Conservation (phyloP, 2,113 vertebrate species). For the Picathartes gymnocephalus region DNA sequence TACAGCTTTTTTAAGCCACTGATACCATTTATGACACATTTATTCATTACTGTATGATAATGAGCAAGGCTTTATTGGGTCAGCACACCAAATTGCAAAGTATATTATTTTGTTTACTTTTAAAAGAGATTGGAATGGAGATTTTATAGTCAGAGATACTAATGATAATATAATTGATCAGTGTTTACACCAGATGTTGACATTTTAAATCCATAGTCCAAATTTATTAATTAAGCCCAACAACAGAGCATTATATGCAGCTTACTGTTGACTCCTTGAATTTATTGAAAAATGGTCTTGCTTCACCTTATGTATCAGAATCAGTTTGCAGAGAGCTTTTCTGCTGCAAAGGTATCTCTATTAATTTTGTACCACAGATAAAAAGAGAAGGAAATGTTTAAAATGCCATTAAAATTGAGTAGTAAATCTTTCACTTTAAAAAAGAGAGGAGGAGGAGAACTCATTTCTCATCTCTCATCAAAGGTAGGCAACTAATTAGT, state of each 20-base stretch:
- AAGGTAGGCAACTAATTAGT: constrained; percentile 36
- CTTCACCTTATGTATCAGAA: background rate
- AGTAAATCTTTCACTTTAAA: constrained; percentile 16
- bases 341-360: background rate
- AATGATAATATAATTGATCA: constrained; percentile 2
- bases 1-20: background rate
- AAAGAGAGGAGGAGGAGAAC: background rate
- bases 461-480: constrained; percentile 11
- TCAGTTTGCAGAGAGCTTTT: background rate
- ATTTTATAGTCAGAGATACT: background rate
- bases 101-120: background rate
- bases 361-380: constrained; percentile 5
- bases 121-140: background rate
- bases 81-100: background rate
- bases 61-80: background rate
- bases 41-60: background rate
- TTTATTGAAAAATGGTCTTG: background rate
- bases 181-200: background rate
- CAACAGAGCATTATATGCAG: background rate
- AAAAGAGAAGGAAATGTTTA: constrained; percentile 17
- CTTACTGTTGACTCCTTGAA: background rate
- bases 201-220: background rate
- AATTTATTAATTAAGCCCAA: constrained; percentile 23
- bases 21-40: background rate
- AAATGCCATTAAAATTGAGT: constrained; percentile 20